Evolutionary conservation across 2,797 vertebrate species (phyloP), one percentile per base, ranked within the genome.

Genomic region (Bradypodion pumilum): DNA sequence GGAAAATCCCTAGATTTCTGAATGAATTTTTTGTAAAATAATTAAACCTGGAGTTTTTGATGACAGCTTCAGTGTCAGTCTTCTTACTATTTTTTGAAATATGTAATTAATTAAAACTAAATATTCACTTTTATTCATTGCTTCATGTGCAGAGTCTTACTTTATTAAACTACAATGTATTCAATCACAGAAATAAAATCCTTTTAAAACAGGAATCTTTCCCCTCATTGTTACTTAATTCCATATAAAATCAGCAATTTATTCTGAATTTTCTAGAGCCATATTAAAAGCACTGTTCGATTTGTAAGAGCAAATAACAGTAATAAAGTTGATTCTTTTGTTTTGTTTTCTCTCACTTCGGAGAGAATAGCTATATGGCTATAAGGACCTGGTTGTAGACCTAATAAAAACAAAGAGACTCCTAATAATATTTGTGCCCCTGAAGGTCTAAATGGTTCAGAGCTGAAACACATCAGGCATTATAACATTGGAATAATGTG

Each of bases 31-130:
- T 84, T 91, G 90, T 94, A 78, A 94, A 94, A 92, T 91, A 92
- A 94, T 94, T 93, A 94, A 94, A 94, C 91, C 91, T 87, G 91
- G 88, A 91, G 75, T 86, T 90, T 91, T 91, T 91, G 91, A 93
- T 93, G 91, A 92, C 69, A 90, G 88, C 89, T 89, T 88, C 90
- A 93, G 93, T 93, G 93, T 95, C 92, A 92, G 92, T 63, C 59
- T 93, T 93, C 86, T 91, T 95, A 87, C 91, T 95, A 73, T 89
- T 85, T n/a, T 89, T 73, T 25, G 74, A 92, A 94, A 92, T 78
- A 86, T 87, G 87, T 87, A 81, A 81, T 46, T 78, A 63, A 81
- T 46, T 78, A 63, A 78, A 81, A 85, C 37, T 70, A 63, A 74
- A n/a, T 32, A 15, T 65, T 60, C 40, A 75, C 0, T 49, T 85